These are phyloP conservation scores for Chauna torquata DNA, from an alignment of 2,113 vertebrate species.

Conservation along the genomic window DNA sequence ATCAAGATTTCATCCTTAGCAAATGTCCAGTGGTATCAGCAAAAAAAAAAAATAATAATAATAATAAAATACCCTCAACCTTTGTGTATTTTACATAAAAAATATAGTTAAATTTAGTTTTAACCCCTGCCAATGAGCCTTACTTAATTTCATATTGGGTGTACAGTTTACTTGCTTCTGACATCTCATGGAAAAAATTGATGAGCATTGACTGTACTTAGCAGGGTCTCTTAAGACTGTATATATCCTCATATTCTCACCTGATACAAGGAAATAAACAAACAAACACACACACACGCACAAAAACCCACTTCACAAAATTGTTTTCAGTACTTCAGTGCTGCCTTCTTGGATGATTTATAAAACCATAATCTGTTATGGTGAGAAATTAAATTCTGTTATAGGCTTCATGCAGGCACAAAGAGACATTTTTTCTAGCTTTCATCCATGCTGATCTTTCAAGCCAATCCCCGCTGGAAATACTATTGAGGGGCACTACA, in stretches of 20 bases:
- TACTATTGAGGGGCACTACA: background rate
- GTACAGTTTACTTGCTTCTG: background rate
- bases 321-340: background rate
- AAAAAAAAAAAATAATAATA: no score
- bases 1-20: background rate
- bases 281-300: background rate
- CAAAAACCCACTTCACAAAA: rapidly evolving
- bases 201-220: background rate
- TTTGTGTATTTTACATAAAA: background rate
- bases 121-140: background rate
- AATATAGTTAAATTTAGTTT: background rate
- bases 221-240: background rate
- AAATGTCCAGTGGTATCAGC: background rate
- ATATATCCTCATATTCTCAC: background rate
- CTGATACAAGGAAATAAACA: background rate
- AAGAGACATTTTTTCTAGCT: background rate
- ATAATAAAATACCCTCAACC: no score
- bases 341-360: background rate
- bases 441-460: background rate
- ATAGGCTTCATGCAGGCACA: background rate
- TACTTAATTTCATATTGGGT: background rate
- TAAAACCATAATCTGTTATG: background rate
- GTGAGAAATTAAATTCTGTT: background rate
- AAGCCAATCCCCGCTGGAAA: background rate
- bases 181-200: background rate